A percentile compares a stretch with the other conserved stretches of the same genome.
phyloP scores from a whole-genome alignment of 2,888 invertebrate species.

The Hermaeophaga mercurialis region DNA sequence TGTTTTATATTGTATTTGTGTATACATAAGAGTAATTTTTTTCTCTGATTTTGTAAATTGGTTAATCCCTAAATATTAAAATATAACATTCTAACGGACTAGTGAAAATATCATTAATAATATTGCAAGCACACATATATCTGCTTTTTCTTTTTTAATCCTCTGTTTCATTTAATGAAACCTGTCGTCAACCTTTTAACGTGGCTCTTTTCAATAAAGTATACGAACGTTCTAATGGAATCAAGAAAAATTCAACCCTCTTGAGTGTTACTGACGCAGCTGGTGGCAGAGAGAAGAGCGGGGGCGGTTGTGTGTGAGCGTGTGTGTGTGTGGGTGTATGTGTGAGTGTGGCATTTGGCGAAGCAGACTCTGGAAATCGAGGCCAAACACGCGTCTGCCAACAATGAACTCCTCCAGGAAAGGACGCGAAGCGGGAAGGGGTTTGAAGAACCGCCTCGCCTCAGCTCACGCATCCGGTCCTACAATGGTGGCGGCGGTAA shows the following conservation, averaged over 20 bases:
- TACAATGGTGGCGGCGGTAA: conserved; percentile 3
- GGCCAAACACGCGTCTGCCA: conserved; percentile 27
- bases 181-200: too few species aligned
- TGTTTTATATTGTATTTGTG: too few species aligned
- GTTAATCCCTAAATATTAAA: too few species aligned
- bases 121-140: too few species aligned
- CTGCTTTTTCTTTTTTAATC: too few species aligned
- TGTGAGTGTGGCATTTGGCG: conserved; percentile 14
- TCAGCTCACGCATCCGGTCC: conserved; percentile 11
- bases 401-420: conserved; percentile 17
- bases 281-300: background rate
- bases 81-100: too few species aligned
- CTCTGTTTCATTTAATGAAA: too few species aligned
- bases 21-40: too few species aligned
- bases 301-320: background rate
- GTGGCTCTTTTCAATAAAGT: too few species aligned
- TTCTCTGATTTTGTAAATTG: too few species aligned
- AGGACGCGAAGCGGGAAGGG: background rate
- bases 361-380: conserved; percentile 6
- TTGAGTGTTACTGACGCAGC: background rate
- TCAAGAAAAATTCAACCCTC: background rate
- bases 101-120: too few species aligned
- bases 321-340: background rate
- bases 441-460: conserved; percentile 8
- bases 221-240: background rate